Conservation (phyloP, 2,797 vertebrate genomes). For the Podarcis siculus region DNA sequence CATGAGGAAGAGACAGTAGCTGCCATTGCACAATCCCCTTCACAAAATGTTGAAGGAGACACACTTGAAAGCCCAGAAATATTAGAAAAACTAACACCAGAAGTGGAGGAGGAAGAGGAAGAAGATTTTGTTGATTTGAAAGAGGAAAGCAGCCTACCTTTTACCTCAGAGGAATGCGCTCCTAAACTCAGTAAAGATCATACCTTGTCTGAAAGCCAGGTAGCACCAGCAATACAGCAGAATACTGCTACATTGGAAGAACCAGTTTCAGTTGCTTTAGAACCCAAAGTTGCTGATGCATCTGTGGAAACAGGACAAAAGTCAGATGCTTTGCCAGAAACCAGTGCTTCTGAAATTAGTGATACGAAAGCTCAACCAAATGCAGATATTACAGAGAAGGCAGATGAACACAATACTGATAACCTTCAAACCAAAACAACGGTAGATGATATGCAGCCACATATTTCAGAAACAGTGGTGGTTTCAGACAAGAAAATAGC, state of each 20-base stretch:
- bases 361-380: background rate
- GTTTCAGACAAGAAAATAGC: constrained; percentile 90
- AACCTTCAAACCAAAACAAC: constrained; percentile 39
- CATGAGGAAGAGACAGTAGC: constrained; percentile 56
- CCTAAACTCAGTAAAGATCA: constrained; percentile 58
- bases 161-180: constrained; percentile 61
- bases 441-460: constrained; percentile 20
- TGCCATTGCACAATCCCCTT: constrained; percentile 41
- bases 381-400: constrained; percentile 46
- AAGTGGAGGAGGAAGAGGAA: constrained; percentile 75
- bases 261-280: constrained; percentile 26
- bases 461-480: constrained; percentile 62
- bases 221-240: constrained; percentile 35
- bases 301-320: constrained; percentile 33
- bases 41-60: constrained; percentile 59
- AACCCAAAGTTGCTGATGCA: constrained; percentile 42
- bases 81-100: constrained; percentile 66
- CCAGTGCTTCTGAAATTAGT: constrained; percentile 28
- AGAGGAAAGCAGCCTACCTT: constrained; percentile 64
- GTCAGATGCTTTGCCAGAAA: constrained; percentile 36
- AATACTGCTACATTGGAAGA: constrained; percentile 28
- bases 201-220: constrained; percentile 56
- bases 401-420: constrained; percentile 36
- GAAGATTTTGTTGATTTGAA: constrained; percentile 78
- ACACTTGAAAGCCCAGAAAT: constrained; percentile 56